phyloP scores from a whole-genome alignment of 2,888 invertebrate genomes.

The Coenonympha arcania region DNA sequence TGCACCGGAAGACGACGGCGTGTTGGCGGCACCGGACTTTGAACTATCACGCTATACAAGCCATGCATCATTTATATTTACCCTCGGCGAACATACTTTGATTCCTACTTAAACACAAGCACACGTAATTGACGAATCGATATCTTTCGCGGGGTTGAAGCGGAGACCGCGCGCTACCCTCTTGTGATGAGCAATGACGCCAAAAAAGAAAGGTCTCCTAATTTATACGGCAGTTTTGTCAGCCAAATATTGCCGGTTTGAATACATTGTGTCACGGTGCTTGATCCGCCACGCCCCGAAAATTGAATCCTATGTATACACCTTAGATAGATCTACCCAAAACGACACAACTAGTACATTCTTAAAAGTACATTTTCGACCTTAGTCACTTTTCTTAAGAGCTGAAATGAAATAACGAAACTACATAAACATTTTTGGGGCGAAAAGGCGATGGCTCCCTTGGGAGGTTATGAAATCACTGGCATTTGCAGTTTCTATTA shows the following conservation, averaged over 20 bases:
- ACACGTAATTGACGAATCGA: slow-evolving; percentile 62
- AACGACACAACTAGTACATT: slow-evolving; percentile 39
- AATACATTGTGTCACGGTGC: slow-evolving; percentile 72
- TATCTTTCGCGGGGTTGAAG: slow-evolving; percentile 41
- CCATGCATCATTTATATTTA: slow-evolving; percentile 75
- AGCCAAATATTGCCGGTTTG: slow-evolving; percentile 68
- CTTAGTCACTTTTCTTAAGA: slow-evolving; percentile 28
- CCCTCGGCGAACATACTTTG: slow-evolving; percentile 74
- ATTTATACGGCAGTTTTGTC: slow-evolving; percentile 67
- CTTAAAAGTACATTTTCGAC: slow-evolving; percentile 11
- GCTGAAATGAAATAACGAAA: slow-evolving; percentile 32
- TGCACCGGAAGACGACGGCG: slow-evolving; percentile 45
- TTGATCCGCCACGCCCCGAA: slow-evolving; percentile 74
- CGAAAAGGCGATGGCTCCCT: slow-evolving; percentile 70
- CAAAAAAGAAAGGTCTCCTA: slow-evolving; percentile 53
- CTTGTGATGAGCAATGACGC: slow-evolving; percentile 50
- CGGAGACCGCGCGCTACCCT: slow-evolving; percentile 48
- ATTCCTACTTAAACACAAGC: slow-evolving; percentile 61
- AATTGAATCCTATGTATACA: slow-evolving; percentile 71
- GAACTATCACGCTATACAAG: slow-evolving; percentile 77
- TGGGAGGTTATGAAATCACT: slow-evolving; percentile 77
- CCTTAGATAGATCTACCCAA: slow-evolving; percentile 49
- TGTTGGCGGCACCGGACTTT: slow-evolving; percentile 59
- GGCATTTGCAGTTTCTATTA: slow-evolving; percentile 79
- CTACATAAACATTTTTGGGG: slow-evolving; percentile 53